Evolutionary conservation across 2,113 vertebrate species (phyloP).

Genomic region (Nycticebus coucang): DNA sequence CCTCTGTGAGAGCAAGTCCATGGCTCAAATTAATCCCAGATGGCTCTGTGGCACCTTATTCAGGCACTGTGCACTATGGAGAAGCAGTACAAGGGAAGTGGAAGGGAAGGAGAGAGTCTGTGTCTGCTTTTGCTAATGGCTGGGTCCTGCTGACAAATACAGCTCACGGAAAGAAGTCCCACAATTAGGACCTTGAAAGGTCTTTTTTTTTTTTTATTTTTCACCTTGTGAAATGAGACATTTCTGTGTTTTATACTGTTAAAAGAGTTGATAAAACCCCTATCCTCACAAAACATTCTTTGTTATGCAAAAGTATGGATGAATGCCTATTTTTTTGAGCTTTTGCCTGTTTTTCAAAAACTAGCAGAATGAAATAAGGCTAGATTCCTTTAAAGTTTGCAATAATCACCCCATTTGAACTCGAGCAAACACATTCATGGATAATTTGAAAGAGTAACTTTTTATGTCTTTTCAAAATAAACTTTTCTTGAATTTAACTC

Average conservation of each 20-base stretch:
- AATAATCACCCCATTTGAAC: not conserved
- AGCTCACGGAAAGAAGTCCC: not conserved
- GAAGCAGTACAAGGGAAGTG: not conserved
- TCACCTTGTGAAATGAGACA: not conserved
- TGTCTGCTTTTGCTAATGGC: not conserved
- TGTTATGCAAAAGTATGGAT: not conserved
- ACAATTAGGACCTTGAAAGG: not conserved
- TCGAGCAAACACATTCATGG: not conserved
- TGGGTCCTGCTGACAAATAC: not conserved
- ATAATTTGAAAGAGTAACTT: not conserved
- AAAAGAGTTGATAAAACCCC: not conserved
- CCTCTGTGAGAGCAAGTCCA: not conserved
- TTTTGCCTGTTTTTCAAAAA: not conserved
- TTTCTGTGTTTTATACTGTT: not conserved
- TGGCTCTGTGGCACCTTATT: fast-evolving
- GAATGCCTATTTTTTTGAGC: not conserved
- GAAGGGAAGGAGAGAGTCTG: fast-evolving
- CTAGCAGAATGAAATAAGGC: not conserved
- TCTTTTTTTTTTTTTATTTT: not conserved
- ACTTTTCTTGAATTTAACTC: not conserved
- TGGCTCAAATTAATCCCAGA: not conserved
- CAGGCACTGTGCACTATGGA: no score
- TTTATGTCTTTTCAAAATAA: not conserved
- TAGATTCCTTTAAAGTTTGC: not conserved
- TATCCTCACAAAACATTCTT: not conserved